These are phyloP conservation scores for Porites evermanni DNA, from an alignment of 92 coral and sea anemone species.

Conservation along the genomic window DNA sequence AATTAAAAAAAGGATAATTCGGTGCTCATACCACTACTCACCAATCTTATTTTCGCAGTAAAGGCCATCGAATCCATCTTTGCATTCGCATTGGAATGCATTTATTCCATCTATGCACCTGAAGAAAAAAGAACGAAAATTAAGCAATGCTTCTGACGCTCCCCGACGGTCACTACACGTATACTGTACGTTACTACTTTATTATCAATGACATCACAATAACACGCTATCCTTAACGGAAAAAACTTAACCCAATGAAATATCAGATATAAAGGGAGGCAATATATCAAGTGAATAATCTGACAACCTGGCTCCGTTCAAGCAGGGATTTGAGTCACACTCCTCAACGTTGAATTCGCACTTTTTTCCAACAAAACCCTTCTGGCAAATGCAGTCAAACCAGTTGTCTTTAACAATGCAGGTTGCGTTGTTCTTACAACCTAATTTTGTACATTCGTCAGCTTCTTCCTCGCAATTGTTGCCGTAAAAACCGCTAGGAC, in stretches of 20 bases:
- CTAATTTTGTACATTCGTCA: constrained; percentile 64
- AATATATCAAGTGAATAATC: too few relatives aligned
- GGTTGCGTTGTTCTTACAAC: constrained; percentile 75
- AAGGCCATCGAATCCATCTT: constrained; percentile 68
- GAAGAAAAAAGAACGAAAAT: too few relatives aligned
- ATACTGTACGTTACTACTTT: too few relatives aligned
- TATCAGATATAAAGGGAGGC: too few relatives aligned
- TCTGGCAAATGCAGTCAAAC: constrained; percentile 56
- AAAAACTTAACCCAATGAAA: too few relatives aligned
- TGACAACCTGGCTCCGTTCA: constrained; percentile 37
- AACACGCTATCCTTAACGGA: too few relatives aligned
- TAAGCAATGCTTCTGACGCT: too few relatives aligned
- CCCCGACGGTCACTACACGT: too few relatives aligned
- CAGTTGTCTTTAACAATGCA: constrained; percentile 63
- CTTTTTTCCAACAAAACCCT: constrained; percentile 65
- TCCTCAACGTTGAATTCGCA: constrained; percentile 75
- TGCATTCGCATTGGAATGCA: constrained; percentile 67
- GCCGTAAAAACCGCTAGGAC: constrained; percentile 70
- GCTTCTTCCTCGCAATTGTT: constrained; percentile 61
- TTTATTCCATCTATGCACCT: constrained; percentile 65
- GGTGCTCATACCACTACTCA: constrained; percentile 15
- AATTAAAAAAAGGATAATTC: too few relatives aligned
- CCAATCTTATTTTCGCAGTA: constrained; percentile 61
- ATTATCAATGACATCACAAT: too few relatives aligned
- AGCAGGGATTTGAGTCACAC: constrained; percentile 74